Evolutionary conservation across 64 coral and sea anemone genomes (phyloP).

Genomic region (Montipora capricornis): DNA sequence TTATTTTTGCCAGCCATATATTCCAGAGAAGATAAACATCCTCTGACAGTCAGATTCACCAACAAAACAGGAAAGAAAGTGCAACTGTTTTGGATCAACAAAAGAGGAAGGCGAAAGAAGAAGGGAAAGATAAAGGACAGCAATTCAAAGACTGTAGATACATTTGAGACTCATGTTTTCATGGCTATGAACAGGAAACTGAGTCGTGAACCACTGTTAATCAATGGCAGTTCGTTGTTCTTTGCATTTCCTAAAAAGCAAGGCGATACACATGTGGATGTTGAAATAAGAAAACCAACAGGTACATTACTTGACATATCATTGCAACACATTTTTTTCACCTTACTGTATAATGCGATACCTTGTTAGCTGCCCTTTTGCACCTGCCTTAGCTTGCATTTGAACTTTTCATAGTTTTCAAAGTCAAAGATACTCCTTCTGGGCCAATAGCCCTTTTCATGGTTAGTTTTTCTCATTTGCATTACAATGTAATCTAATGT

Average conservation of each 20-base stretch:
- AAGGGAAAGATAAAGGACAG: slow-evolving; percentile 72
- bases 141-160: slow-evolving; percentile 45
- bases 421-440: too few species aligned
- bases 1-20: slow-evolving; percentile 19
- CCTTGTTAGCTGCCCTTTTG: too few species aligned
- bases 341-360: too few species aligned
- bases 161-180: slow-evolving; percentile 75
- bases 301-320: slow-evolving; percentile 10
- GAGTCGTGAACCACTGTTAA: slow-evolving; percentile 54
- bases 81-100: slow-evolving; percentile 73
- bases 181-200: slow-evolving; percentile 54
- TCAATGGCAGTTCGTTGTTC: slow-evolving; percentile 65
- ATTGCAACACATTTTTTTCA: too few species aligned
- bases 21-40: slow-evolving; percentile 77
- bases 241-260: slow-evolving; percentile 53
- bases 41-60: slow-evolving; percentile 61
- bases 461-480: too few species aligned
- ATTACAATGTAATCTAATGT: too few species aligned
- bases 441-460: too few species aligned
- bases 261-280: slow-evolving; percentile 63
- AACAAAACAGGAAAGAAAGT: slow-evolving; percentile 76
- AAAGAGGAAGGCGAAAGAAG: slow-evolving; percentile 71
- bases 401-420: too few species aligned
- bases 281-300: slow-evolving; percentile 62
- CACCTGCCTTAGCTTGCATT: too few species aligned